A percentile compares a stretch with the other conserved stretches of the same genome.
Conservation (phyloP, 2,797 vertebrate species). For the Distichodus sexfasciatus region DNA sequence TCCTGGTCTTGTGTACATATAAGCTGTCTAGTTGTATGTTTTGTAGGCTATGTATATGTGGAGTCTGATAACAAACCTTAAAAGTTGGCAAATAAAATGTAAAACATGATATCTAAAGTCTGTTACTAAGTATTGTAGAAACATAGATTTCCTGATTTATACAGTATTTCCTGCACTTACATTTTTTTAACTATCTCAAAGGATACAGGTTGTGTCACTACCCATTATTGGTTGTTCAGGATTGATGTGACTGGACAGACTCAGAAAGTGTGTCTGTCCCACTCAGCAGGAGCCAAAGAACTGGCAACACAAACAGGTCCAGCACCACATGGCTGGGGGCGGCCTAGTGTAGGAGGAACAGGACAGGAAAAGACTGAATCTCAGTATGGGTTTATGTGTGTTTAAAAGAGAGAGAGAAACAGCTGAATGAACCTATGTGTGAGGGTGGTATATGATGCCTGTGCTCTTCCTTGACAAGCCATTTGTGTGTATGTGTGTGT, state of each 20-base stretch:
- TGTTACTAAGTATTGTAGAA: too few relatives aligned
- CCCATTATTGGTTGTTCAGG: neutral
- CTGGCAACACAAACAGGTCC: slow-evolving; percentile 20
- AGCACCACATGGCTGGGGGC: slow-evolving; percentile 14
- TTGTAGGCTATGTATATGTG: too few relatives aligned
- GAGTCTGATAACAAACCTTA: too few relatives aligned
- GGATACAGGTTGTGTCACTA: too few relatives aligned
- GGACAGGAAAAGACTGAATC: slow-evolving; percentile 31
- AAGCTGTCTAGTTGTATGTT: too few relatives aligned
- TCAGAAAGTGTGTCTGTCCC: slow-evolving; percentile 3
- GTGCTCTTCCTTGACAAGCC: neutral
- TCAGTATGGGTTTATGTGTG: slow-evolving; percentile 5
- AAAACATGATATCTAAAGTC: too few relatives aligned
- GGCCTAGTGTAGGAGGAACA: slow-evolving; percentile 20
- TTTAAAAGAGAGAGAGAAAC: slow-evolving; percentile 1
- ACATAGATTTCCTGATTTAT: too few relatives aligned
- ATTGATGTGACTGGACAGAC: slow-evolving; percentile 2
- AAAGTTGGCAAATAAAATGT: too few relatives aligned
- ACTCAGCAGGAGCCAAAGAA: slow-evolving; percentile 1
- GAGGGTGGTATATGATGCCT: neutral
- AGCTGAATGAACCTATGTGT: slow-evolving; percentile 6
- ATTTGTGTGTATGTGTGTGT: slow-evolving; percentile 13
- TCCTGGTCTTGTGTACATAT: neutral
- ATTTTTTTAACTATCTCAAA: too few relatives aligned
- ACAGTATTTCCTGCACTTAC: too few relatives aligned